Evolutionary conservation across 2,113 vertebrate genomes (phyloP).

Genomic region (Tursiops truncatus): DNA sequence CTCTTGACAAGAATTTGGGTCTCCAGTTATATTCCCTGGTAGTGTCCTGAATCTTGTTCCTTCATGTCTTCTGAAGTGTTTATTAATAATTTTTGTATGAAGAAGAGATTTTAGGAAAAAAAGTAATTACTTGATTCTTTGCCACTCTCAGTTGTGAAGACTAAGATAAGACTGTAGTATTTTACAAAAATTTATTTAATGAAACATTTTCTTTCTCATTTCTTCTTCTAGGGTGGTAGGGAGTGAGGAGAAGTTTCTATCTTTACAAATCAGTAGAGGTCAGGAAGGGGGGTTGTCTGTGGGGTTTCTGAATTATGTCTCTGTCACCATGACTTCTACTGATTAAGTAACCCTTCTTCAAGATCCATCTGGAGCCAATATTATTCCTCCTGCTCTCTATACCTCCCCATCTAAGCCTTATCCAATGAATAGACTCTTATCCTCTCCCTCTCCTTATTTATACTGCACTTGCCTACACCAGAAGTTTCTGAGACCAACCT

Average conservation of each 20-base stretch:
- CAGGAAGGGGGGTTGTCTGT: not conserved
- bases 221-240: not conserved
- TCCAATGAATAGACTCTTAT: not conserved
- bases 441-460: not conserved
- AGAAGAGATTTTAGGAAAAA: not conserved
- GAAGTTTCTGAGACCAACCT: not conserved
- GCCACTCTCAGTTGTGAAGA: not conserved
- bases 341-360: not conserved
- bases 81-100: not conserved
- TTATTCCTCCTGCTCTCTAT: not conserved
- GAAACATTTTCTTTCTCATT: not conserved
- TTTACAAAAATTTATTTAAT: not conserved
- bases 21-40: not conserved
- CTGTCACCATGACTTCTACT: not conserved
- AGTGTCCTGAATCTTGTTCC: not conserved
- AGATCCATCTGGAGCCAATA: not conserved
- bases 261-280: not conserved
- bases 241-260: not conserved
- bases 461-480: not conserved
- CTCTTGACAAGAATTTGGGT: slow-evolving; percentile 34
- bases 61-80: slow-evolving; percentile 6
- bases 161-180: not conserved
- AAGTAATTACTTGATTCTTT: not conserved
- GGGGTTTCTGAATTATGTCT: not conserved
- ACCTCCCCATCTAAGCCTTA: not conserved